These are phyloP conservation scores for Muraenolepis orangiensis DNA, from an alignment of 2,797 vertebrate genomes.

Conservation along the genomic window DNA sequence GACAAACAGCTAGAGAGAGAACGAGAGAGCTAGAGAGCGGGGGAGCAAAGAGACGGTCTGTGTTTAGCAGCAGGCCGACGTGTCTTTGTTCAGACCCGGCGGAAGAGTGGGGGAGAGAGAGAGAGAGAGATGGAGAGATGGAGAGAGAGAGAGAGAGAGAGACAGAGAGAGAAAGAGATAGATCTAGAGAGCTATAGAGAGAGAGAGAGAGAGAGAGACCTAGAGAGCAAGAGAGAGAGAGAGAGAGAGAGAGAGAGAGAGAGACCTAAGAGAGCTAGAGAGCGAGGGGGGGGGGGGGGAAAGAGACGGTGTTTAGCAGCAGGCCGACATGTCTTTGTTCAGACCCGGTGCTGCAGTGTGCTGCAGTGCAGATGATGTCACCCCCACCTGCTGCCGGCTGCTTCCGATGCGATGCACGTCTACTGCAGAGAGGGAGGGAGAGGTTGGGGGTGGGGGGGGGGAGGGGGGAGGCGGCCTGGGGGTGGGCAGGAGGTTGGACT, in stretches of 20 bases:
- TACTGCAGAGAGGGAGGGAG: constrained; percentile 76
- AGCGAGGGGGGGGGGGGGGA: constrained; percentile 22
- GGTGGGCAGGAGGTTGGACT: constrained; percentile 16
- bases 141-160: not conserved
- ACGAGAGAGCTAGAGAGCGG: not conserved
- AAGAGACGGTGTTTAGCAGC: constrained; percentile 60
- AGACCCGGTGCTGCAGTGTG: constrained; percentile 83
- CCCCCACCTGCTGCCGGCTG: constrained; percentile 79
- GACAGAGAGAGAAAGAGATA: not conserved
- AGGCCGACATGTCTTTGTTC: constrained; percentile 83
- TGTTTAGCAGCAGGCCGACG: constrained; percentile 73
- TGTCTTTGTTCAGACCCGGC: constrained; percentile 83
- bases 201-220: no score
- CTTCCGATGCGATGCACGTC: constrained; percentile 80
- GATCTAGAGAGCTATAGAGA: no score
- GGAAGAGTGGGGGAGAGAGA: not conserved
- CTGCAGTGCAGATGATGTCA: constrained; percentile 85
- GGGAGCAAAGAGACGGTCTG: constrained; percentile 37
- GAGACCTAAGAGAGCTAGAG: constrained; percentile 18
- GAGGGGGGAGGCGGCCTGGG: constrained; percentile 59
- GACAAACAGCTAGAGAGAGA: not conserved
- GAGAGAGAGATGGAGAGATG: not conserved
- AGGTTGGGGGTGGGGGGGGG: constrained; percentile 62
- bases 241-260: constrained; percentile 13
- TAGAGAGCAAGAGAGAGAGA: not conserved